Evolutionary conservation across 2,113 vertebrate species (phyloP), one percentile per base, ranked within the genome.

Genomic region (Erinaceus europaeus): DNA sequence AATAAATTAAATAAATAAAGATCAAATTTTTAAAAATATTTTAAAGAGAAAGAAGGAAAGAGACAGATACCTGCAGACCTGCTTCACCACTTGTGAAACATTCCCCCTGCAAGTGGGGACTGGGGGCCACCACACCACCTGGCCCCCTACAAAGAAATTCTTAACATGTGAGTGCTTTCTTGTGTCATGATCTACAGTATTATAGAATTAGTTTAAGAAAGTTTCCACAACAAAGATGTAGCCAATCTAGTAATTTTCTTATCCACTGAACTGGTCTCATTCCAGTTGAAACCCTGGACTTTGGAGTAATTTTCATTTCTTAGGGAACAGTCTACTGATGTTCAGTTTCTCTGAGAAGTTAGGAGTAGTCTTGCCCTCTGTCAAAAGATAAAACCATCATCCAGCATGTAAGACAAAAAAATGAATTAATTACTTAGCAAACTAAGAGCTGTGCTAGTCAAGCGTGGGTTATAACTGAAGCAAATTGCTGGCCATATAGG

Each of bases 331-430:
- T 84, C 36, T 65, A 29, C n/a, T 89, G 86, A 64, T 88, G 34
- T 81, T 90, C 8, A 20, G 27, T 75, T 90, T 27, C 21, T 42
- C 59, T 87, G 36, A 84, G 23, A 91, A 84, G n/a, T 90, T 87
- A 81, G 44, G 44, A 68, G 73, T 32, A 55, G 12, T 75, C 83
- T 79, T 84, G 12, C 36, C 46, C 40, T 91, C 34, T 76, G 17
- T 83, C 53, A 46, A 82, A 85, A 91, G 38, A 67, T 65, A 36
- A 75, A 48, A 52, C 65, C 53, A 15, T 73, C 27, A 48, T 74
- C 46, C 15, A 65, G 40, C 42, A 74, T 88, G 13, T 74, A 82
- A 84, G 86, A 59, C 23, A 50, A 81, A 87, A 90, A 67, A 13
- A 18, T 53, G 27, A 86, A 65, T 59, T 82, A 6, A 69, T 77